Evolutionary conservation across 2,888 invertebrate species (phyloP), one percentile per base, ranked within the genome.

Genomic region (Drosophila aldrichi): DNA sequence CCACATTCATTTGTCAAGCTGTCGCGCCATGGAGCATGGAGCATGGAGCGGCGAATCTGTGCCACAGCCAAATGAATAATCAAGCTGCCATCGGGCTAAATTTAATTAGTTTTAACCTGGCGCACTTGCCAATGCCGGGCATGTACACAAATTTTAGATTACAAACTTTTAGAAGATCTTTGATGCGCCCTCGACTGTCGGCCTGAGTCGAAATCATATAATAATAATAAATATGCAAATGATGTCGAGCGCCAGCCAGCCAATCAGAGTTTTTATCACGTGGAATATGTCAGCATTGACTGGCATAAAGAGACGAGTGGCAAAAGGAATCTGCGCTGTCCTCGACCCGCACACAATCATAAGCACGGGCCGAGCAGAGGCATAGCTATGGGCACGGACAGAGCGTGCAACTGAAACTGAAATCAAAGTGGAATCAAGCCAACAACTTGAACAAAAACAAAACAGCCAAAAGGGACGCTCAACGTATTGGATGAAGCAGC

Each of bases 201-300:
- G 66, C 70, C 41, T 34, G 48, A 79, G 67, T 56, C 48, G 76
- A 87, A 87, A 84, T 89, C 78, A 91, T 76, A 79, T 91, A 79
- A 85, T 85, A 88, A 85, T 85, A 88, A 85, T 85, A 88, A 91
- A 82, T 88, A 91, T 91, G 89, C 81, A 88, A 88, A 91, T 91
- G 77, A 78, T 80, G 54, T 20, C 41, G 60, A n/a, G 49, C 16
- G 62, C 44, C 73, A 10, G 79, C 80, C 80, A 89, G 81, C 91
- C 92, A 92, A 92, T 92, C 92, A 91, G 83, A 89, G 85, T 91
- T 91, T 88, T 89, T 90, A 91, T 91, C 88, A 90, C 89, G 89
- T 91, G 91, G 86, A 91, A 91, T 87, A 82, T 82, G 61, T 77
- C 79, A 72, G 87, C 90, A 91, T 91, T 89, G 89, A 82, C 82